These are phyloP conservation scores for Sericinus montela DNA, from an alignment of 2,888 invertebrate genomes.

Conservation along the genomic window DNA sequence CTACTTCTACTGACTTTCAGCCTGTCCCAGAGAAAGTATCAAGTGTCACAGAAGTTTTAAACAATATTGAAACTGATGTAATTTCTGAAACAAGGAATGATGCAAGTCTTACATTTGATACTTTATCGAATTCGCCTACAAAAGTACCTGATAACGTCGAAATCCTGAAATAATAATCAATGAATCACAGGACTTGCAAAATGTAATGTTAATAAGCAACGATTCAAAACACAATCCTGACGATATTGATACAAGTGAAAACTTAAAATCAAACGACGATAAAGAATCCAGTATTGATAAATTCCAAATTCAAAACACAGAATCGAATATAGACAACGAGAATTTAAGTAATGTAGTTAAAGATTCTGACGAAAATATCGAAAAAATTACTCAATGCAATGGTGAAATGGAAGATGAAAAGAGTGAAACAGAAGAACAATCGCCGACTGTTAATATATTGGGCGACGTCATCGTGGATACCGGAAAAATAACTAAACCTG, in stretches of 20 bases:
- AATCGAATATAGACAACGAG: slow-evolving; percentile 28
- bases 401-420: slow-evolving; percentile 33
- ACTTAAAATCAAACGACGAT: slow-evolving; percentile 8
- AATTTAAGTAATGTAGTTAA: slow-evolving; percentile 40
- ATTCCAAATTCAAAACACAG: not conserved
- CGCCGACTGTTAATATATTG: slow-evolving; percentile 7
- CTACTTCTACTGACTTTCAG: not conserved
- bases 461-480: not conserved
- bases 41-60: not conserved
- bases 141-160: slow-evolving; percentile 10
- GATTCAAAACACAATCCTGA: slow-evolving; percentile 1
- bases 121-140: not conserved
- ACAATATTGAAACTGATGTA: not conserved
- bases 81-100: not conserved
- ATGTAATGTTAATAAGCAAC: not conserved
- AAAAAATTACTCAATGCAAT: slow-evolving; percentile 41
- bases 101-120: not conserved
- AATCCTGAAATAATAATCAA: slow-evolving; percentile 8
- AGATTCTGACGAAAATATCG: slow-evolving; percentile 31
- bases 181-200: slow-evolving; percentile 1
- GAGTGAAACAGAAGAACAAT: slow-evolving; percentile 5
- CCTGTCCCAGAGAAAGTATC: not conserved
- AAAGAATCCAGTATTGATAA: slow-evolving; percentile 1
- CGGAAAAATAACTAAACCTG: slow-evolving; percentile 17
- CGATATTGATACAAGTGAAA: slow-evolving; percentile 1